Conservation (phyloP, 2,797 vertebrate species). For the Garrulus glandarius region DNA sequence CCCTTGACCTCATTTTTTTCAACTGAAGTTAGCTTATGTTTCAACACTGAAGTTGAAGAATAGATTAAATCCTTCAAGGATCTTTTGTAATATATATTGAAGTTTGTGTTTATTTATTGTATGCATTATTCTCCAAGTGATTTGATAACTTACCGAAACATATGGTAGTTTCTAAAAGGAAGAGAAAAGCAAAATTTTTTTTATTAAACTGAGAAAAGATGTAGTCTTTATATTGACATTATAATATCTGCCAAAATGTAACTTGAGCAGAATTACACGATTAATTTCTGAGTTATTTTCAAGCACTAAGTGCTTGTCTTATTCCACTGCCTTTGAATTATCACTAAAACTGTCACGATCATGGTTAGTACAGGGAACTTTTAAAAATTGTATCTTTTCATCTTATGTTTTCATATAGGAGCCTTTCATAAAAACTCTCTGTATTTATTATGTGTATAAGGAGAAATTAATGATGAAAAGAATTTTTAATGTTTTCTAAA, state of each 20-base stretch:
- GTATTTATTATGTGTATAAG: neutral
- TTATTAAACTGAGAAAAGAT: neutral
- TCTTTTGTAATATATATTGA: neutral
- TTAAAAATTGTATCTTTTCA: neutral
- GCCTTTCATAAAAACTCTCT: neutral
- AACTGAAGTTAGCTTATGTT: neutral
- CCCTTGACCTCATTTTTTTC: neutral
- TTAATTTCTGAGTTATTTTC: neutral
- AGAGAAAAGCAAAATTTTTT: neutral
- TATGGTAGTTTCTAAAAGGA: neutral
- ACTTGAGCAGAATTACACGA: neutral
- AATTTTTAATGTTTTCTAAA: slow-evolving; percentile 46
- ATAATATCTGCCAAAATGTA: neutral
- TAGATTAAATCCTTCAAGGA: neutral
- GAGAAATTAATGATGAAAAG: neutral
- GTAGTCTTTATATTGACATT: neutral
- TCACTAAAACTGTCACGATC: neutral
- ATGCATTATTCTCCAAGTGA: neutral
- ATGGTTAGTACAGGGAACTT: neutral
- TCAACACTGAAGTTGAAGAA: neutral
- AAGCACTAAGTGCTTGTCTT: neutral
- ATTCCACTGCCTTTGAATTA: neutral
- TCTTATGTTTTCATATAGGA: neutral
- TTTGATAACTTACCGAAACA: neutral
- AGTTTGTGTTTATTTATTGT: neutral